Percentiles rank a stretch among this genome's conserved stretches.
Evolutionary conservation across 2,797 vertebrate genomes (phyloP).

Genomic region (Champsocephalus esox): DNA sequence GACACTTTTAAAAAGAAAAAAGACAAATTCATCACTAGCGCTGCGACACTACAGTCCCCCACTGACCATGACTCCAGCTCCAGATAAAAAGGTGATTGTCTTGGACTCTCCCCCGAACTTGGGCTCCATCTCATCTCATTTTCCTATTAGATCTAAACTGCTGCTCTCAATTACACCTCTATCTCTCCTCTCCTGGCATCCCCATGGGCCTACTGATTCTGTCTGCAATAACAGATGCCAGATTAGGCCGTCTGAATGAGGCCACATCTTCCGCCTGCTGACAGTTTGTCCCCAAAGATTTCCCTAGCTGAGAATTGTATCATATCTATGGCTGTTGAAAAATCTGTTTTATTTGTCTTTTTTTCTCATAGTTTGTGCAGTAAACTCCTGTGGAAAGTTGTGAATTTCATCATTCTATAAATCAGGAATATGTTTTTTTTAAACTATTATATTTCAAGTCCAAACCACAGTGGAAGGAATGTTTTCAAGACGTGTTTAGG

Average conservation of each 20-base stretch:
- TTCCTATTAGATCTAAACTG: slow-evolving; percentile 82
- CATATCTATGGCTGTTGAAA: slow-evolving; percentile 61
- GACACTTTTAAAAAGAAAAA: slow-evolving; percentile 31
- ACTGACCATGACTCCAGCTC: slow-evolving; percentile 42
- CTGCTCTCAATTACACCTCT: slow-evolving; percentile 80
- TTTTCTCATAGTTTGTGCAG: slow-evolving; percentile 35
- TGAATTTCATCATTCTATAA: slow-evolving; percentile 3
- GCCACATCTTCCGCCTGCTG: slow-evolving; percentile 72
- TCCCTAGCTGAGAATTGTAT: slow-evolving; percentile 58
- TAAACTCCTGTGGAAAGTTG: slow-evolving; percentile 41
- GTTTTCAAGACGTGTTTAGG: neutral
- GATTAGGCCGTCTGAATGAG: slow-evolving; percentile 80
- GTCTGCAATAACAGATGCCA: slow-evolving; percentile 82
- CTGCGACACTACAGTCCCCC: slow-evolving; percentile 30
- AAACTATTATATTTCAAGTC: slow-evolving; percentile 2
- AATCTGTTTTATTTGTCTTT: slow-evolving; percentile 56
- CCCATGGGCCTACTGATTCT: slow-evolving; percentile 71
- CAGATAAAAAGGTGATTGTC: slow-evolving; percentile 63
- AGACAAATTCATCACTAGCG: neutral
- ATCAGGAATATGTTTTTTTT: neutral
- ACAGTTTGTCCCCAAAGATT: slow-evolving; percentile 70
- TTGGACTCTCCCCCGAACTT: slow-evolving; percentile 71
- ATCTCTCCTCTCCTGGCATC: slow-evolving; percentile 53
- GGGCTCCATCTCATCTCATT: slow-evolving; percentile 80
- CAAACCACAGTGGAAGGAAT: neutral